These are phyloP conservation scores for Coluber constrictor DNA, from an alignment of 2,797 vertebrate species.

Conservation along the genomic window DNA sequence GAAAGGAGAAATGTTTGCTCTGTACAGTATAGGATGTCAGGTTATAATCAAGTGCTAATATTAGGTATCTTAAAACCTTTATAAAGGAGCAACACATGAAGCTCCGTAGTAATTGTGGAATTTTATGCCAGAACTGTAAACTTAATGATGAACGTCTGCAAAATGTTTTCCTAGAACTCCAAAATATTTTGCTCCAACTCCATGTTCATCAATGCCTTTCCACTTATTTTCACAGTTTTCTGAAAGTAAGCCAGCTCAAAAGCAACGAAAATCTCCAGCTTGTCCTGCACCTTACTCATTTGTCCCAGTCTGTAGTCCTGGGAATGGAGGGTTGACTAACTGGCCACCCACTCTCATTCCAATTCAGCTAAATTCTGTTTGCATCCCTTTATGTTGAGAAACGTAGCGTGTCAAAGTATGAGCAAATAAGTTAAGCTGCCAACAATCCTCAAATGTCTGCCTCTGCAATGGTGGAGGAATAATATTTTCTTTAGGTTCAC, in stretches of 20 bases:
- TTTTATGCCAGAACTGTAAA: background rate
- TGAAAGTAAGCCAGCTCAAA: background rate
- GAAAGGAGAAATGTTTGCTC: background rate
- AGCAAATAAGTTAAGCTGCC: constrained; percentile 41
- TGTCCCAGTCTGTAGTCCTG: background rate
- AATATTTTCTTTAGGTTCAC: constrained; percentile 43
- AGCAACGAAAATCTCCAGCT: background rate
- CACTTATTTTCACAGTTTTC: background rate
- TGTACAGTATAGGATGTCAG: background rate
- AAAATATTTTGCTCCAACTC: background rate
- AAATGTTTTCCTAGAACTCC: constrained; percentile 7
- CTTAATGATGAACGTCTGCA: background rate
- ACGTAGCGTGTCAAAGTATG: constrained; percentile 38
- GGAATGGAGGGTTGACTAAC: constrained; percentile 3
- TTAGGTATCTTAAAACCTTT: background rate
- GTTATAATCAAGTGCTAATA: background rate
- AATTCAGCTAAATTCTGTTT: constrained; percentile 11
- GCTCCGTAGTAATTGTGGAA: background rate
- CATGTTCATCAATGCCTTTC: background rate
- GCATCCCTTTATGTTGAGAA: constrained; percentile 34
- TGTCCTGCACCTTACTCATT: background rate
- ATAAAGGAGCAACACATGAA: background rate
- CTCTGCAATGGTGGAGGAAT: constrained; percentile 36
- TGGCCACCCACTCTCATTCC: constrained; percentile 25
- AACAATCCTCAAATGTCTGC: constrained; percentile 35